Conservation (phyloP, 2,888 invertebrate genomes). For the Melanotus villosus region DNA sequence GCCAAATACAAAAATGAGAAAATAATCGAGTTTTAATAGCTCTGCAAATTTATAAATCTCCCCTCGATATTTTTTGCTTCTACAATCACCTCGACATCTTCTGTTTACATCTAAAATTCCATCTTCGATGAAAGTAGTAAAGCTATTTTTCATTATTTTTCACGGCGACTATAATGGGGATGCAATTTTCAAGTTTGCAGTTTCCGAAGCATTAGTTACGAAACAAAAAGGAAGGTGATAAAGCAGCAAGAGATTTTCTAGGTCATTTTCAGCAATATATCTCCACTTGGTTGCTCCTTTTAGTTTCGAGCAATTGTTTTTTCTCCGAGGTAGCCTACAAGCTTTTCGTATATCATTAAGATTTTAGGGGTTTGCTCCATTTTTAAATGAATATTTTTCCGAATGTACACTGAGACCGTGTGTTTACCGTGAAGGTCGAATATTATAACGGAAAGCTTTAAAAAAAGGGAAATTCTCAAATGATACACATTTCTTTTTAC, state of each 20-base stretch:
- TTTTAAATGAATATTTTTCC: not conserved
- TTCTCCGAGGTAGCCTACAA: not conserved
- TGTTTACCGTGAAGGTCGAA: no score
- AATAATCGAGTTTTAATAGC: not conserved
- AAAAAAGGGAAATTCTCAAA: slow-evolving; percentile 15
- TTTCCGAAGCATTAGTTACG: slow-evolving; percentile 11
- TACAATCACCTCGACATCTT: no score
- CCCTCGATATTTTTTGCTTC: not conserved
- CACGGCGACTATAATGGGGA: no score
- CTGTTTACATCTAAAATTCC: no score
- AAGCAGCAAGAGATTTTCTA: slow-evolving; percentile 16
- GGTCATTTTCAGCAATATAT: slow-evolving; percentile 25
- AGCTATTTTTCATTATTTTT: no score
- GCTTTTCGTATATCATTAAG: slow-evolving; percentile 21
- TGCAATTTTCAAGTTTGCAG: slow-evolving; percentile 15
- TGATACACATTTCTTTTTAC: not conserved
- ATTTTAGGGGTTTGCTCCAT: slow-evolving; percentile 4
- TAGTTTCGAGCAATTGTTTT: slow-evolving; percentile 26
- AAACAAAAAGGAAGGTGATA: slow-evolving; percentile 14
- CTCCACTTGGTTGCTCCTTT: slow-evolving; percentile 30
- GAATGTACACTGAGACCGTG: no score
- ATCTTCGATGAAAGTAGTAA: no score
- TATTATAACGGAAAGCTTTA: not conserved
- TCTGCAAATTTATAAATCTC: not conserved
- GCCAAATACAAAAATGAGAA: no score